Evolutionary conservation across 2,113 vertebrate species (phyloP).

Genomic region (Gopherus flavomarginatus): DNA sequence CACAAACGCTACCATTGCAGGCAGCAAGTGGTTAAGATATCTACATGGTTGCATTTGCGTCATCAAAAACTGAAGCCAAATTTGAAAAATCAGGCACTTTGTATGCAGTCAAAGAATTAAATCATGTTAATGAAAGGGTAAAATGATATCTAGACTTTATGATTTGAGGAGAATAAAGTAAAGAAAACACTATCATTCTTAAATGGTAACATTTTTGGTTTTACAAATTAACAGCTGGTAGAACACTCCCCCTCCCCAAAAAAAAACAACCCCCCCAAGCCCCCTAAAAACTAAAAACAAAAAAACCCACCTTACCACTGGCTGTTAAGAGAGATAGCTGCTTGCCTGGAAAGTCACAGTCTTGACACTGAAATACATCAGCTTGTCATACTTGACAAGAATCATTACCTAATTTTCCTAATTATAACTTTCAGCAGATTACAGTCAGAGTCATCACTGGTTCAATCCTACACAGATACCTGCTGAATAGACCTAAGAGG

Average conservation of each 20-base stretch:
- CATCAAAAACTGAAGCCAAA: constrained; percentile 27
- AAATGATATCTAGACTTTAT: background rate
- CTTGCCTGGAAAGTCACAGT: constrained; percentile 62
- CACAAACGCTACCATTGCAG: constrained; percentile 13
- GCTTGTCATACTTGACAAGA: constrained; percentile 75
- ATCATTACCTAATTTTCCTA: constrained; percentile 88
- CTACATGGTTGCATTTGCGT: background rate
- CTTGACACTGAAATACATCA: constrained; percentile 77
- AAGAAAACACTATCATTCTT: constrained; percentile 15
- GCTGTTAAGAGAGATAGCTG: constrained; percentile 39
- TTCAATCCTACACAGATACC: constrained; percentile 75
- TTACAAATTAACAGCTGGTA: constrained; percentile 32
- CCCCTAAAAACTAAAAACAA: background rate
- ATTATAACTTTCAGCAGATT: constrained; percentile 87
- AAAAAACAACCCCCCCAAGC: no score
- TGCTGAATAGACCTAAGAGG: constrained; percentile 80
- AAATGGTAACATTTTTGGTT: constrained; percentile 22
- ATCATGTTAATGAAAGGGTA: background rate
- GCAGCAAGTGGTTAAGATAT: background rate
- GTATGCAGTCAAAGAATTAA: background rate
- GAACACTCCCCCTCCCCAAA: background rate
- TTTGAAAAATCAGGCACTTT: background rate
- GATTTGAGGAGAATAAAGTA: background rate
- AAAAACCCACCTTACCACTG: background rate
- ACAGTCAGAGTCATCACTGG: constrained; percentile 75